phyloP scores from a whole-genome alignment of 92 coral and sea anemone genomes.

The Plumapathes pennacea region DNA sequence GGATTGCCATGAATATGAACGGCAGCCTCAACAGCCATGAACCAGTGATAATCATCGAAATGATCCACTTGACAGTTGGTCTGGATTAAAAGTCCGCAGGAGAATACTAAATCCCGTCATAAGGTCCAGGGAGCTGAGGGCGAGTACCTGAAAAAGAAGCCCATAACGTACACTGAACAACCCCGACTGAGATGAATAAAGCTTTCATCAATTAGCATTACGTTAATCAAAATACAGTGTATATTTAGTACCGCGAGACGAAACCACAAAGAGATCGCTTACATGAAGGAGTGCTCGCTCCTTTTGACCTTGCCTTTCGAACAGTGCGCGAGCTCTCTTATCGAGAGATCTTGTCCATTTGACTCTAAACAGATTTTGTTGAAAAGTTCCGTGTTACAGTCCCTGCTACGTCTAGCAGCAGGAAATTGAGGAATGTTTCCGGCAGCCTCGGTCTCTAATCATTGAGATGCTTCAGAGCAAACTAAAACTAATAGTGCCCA shows the following conservation, averaged over 20 bases:
- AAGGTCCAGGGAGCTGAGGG: slow-evolving; percentile 22
- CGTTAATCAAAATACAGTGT: slow-evolving; percentile 86
- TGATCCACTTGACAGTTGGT: slow-evolving; percentile 26
- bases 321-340: slow-evolving; percentile 16
- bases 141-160: slow-evolving; percentile 43
- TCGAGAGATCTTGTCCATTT: too few relatives aligned
- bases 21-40: slow-evolving; percentile 84
- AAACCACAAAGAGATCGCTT: neutral
- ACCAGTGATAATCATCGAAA: slow-evolving; percentile 68
- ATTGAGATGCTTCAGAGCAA: slow-evolving; percentile 80
- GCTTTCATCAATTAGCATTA: slow-evolving; percentile 94
- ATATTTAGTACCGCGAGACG: slow-evolving; percentile 73
- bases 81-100: slow-evolving; percentile 8
- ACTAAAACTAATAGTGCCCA: slow-evolving; percentile 40
- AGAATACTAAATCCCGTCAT: slow-evolving; percentile 41
- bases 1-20: slow-evolving; percentile 85
- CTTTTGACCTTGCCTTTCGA: slow-evolving; percentile 17
- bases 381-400: slow-evolving; percentile 86
- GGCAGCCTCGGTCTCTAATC: slow-evolving; percentile 74
- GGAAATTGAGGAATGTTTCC: slow-evolving; percentile 91
- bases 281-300: neutral
- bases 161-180: too few relatives aligned
- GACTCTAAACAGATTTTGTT: too few relatives aligned
- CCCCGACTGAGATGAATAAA: slow-evolving; percentile 66
- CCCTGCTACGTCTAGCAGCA: slow-evolving; percentile 89